These are phyloP conservation scores for Labrus mixtus DNA, from an alignment of 2,113 vertebrate genomes.

Conservation along the genomic window DNA sequence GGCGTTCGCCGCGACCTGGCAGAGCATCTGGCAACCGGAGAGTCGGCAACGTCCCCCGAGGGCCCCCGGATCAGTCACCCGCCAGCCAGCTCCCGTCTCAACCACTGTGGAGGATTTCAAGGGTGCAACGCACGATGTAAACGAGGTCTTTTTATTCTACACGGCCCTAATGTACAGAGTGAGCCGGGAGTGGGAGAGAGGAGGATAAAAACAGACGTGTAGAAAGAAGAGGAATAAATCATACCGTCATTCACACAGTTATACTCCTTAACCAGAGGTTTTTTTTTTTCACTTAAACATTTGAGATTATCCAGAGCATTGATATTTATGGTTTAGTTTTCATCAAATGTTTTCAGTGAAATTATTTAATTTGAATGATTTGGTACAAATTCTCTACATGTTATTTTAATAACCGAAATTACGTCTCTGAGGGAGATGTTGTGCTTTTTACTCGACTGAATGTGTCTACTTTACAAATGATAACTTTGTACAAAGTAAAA, in stretches of 20 bases:
- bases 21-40: conserved; percentile 63
- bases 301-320: neutral
- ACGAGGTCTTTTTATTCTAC: neutral
- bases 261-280: neutral
- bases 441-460: too few species aligned
- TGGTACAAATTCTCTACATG: too few species aligned
- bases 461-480: too few species aligned
- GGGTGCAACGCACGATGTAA: conserved; percentile 22
- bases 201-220: neutral
- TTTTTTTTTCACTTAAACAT: too few species aligned
- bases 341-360: too few species aligned
- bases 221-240: neutral
- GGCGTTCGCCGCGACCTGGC: conserved; percentile 56
- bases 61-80: conserved; percentile 43
- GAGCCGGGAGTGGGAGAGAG: too few species aligned
- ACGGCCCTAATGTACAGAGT: neutral
- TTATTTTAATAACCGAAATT: too few species aligned
- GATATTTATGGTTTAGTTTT: neutral
- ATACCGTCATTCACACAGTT: neutral
- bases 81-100: conserved; percentile 42
- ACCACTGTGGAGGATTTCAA: conserved; percentile 41
- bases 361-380: too few species aligned
- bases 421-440: too few species aligned
- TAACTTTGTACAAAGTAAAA: too few species aligned
- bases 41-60: conserved; percentile 47